Evolutionary conservation across 2,113 vertebrate genomes (phyloP).

Genomic region (Genyomyrus donnyi): DNA sequence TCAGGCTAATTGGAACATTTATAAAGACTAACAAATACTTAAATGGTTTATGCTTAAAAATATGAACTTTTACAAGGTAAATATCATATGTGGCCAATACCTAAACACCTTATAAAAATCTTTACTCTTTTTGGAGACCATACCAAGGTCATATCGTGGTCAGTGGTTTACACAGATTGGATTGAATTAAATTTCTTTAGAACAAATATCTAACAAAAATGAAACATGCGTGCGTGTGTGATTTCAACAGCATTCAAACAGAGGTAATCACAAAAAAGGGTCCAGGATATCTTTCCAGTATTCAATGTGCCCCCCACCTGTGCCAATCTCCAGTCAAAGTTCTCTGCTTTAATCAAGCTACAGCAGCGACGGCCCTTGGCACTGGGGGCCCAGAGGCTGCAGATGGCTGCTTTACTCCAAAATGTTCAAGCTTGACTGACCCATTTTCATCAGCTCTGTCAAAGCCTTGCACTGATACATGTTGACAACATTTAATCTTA

Average conservation of each 20-base stretch:
- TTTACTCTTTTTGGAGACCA: neutral
- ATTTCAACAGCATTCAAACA: conserved; percentile 37
- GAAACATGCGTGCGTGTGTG: conserved; percentile 54
- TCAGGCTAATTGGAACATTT: neutral
- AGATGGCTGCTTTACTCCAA: conserved; percentile 77
- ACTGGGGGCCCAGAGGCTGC: conserved; percentile 69
- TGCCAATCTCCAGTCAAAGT: conserved; percentile 23
- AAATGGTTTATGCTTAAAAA: neutral
- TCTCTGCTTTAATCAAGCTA: conserved; percentile 78
- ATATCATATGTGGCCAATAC: neutral
- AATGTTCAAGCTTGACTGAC: conserved; percentile 90
- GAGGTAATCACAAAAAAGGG: conserved; percentile 31
- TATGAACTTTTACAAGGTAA: neutral
- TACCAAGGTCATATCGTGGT: neutral
- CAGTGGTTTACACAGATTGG: neutral
- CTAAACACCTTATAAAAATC: neutral
- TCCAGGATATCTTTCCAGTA: conserved; percentile 35
- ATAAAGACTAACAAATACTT: neutral
- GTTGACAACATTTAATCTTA: conserved; percentile 99
- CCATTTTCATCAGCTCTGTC: conserved; percentile 92
- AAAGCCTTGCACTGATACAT: conserved; percentile 92
- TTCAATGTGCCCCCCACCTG: conserved; percentile 14
- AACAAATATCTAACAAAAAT: neutral
- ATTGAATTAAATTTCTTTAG: neutral
- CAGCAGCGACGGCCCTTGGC: conserved; percentile 63